These are phyloP conservation scores for Punctoribates punctum DNA, from an alignment of 2,888 invertebrate species.

Conservation along the genomic window DNA sequence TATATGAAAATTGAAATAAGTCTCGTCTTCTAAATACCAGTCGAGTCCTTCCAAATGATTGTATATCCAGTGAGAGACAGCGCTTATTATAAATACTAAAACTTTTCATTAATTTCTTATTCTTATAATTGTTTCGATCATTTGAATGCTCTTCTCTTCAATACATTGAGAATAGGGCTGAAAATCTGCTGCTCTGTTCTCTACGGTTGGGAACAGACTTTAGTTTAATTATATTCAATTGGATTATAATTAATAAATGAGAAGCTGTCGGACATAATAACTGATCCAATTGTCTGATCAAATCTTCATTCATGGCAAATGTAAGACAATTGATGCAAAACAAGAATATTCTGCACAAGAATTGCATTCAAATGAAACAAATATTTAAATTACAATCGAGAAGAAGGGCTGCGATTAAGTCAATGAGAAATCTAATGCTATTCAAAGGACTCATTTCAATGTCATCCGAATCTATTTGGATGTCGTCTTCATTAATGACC, in stretches of 20 bases:
- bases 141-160: background rate
- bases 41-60: background rate
- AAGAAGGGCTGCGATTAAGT: background rate
- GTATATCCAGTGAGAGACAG: constrained; percentile 7
- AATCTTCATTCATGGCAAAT: too few species aligned
- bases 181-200: too few species aligned
- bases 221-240: too few species aligned
- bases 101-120: background rate
- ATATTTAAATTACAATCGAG: background rate
- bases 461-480: background rate
- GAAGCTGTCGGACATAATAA: too few species aligned
- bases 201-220: too few species aligned
- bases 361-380: background rate
- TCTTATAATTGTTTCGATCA: background rate
- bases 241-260: too few species aligned
- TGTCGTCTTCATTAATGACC: constrained; percentile 15
- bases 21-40: background rate
- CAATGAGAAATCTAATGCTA: background rate
- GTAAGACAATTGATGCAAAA: too few species aligned
- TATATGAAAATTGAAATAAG: constrained; percentile 17
- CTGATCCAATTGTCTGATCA: too few species aligned
- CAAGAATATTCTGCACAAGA: too few species aligned
- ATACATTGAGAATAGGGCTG: background rate
- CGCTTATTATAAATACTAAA: constrained; percentile 18
- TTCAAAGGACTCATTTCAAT: constrained; percentile 16